Conservation (phyloP, 2,888 invertebrate genomes). For the Drosophila koepferae region DNA sequence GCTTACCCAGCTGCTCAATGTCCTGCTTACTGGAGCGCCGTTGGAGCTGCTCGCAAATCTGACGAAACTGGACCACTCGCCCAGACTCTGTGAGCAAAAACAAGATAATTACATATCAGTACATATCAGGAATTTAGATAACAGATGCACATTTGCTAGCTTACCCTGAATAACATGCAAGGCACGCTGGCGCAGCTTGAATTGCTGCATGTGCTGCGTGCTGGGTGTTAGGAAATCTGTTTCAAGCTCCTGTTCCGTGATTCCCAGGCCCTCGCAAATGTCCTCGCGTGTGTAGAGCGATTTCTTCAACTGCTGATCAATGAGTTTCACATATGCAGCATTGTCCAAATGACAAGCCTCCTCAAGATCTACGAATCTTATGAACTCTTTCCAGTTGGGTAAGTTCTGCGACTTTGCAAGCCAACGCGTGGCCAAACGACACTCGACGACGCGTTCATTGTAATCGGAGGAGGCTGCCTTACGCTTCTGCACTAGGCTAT, state of each 20-base stretch:
- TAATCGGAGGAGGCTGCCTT: conserved; percentile 97
- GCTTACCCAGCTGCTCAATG: conserved; percentile 88
- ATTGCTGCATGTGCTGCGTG: conserved; percentile 88
- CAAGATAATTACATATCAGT: not conserved
- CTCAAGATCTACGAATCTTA: conserved; percentile 92
- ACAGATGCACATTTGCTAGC: too few relatives aligned
- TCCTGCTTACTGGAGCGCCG: conserved; percentile 49
- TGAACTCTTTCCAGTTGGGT: conserved; percentile 88
- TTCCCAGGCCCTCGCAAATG: conserved; percentile 87
- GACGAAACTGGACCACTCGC: conserved; percentile 92
- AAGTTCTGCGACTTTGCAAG: conserved; percentile 88
- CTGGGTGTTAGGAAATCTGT: conserved; percentile 88
- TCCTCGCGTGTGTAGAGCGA: conserved; percentile 90
- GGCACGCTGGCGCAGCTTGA: conserved; percentile 94
- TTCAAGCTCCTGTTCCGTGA: conserved; percentile 88
- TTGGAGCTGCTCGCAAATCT: conserved; percentile 86
- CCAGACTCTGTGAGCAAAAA: conserved; percentile 89
- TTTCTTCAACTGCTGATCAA: conserved; percentile 88
- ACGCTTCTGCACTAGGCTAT: conserved; percentile 94
- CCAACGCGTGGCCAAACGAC: conserved; percentile 94
- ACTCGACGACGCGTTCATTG: conserved; percentile 97
- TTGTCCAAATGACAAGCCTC: conserved; percentile 87
- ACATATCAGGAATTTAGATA: too few relatives aligned
- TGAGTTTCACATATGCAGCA: conserved; percentile 89
- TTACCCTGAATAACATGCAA: conserved; percentile 92